These are phyloP conservation scores for Tachystola acroxantha DNA, from an alignment of 2,888 invertebrate genomes.

Conservation along the genomic window DNA sequence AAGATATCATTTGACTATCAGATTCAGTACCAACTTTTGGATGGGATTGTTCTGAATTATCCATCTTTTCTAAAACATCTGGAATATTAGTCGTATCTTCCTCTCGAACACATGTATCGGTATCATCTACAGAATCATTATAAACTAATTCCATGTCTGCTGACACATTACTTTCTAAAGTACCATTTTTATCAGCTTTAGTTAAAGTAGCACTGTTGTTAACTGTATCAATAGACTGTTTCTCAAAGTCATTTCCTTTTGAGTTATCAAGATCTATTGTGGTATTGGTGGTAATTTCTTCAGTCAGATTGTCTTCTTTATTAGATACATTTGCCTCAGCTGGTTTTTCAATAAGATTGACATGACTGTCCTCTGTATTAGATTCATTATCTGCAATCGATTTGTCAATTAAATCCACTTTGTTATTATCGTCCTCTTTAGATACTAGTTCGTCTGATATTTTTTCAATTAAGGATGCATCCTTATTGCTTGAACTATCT, in stretches of 20 bases:
- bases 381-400: too few species aligned
- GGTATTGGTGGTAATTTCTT: not conserved
- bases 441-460: too few species aligned
- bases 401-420: too few species aligned
- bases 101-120: not conserved
- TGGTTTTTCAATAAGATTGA: too few species aligned
- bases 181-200: not conserved
- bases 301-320: conserved; percentile 3
- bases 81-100: not conserved
- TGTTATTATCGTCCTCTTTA: too few species aligned
- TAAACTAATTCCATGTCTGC: conserved; percentile 27
- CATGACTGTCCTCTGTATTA: too few species aligned
- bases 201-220: too few species aligned
- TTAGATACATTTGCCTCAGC: not conserved
- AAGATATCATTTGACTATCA: conserved; percentile 35
- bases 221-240: too few species aligned
- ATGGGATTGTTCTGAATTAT: not conserved
- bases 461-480: too few species aligned
- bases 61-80: not conserved
- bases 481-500: too few species aligned
- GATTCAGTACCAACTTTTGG: conserved; percentile 14
- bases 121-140: conserved; percentile 22
- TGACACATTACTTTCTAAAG: conserved; percentile 23
- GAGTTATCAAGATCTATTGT: too few species aligned
- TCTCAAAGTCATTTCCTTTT: too few species aligned